Evolutionary conservation across 2,797 vertebrate species (phyloP), one percentile per base, ranked within the genome.

Genomic region (Schizopygopsis pylzovi): DNA sequence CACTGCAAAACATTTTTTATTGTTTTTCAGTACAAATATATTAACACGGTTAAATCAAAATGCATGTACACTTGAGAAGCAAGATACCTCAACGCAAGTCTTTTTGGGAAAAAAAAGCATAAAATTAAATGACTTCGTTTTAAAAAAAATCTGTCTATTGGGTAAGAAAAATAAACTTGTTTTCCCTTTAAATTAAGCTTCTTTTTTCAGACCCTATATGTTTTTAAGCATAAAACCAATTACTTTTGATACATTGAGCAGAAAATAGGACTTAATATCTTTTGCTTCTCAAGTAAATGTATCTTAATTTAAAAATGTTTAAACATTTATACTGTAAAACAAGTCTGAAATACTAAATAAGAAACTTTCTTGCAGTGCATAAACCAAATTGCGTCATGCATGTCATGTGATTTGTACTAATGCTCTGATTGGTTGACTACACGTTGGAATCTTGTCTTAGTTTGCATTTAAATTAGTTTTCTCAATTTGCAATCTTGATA

Each of bases 401-500:
- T 20, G 73, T 52, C 4, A 37, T 39, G 18, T 56, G 11, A 77
- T 37, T 77, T 22, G 49, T 54, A 22, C 18, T 37, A 56, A 39
- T 22, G 52, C 11, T 56, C 49, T 76, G 73, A 76, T 52, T 76
- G 73, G 28, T 33, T 76, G 49, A 52, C 10, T 77, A 11, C 47
- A 33, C 20, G 25, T 54, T 54, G 0, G 20, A 76, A 76, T 54
- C 18, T 39, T 13, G 43, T 25, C 43, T 45, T 72, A 6, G 15
- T 37, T 76, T 54, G 28, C 73, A 54, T 54, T 54, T 76, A 37
- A 76, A 54, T 54, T 0, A 52, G 47, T 37, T 76, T 54, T 76
- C 73, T 54, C 4, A 5, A 39, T 54, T 22, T 13, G 49, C 18
- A 7, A 37, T 22, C 28, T 1, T 37, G 45, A 75, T 43, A 28